Evolutionary conservation across 1,140 invertebrate genomes (phyloP), one percentile per base, ranked within the genome.

Genomic region (Pachyrhynchus sulphureomaculatus): DNA sequence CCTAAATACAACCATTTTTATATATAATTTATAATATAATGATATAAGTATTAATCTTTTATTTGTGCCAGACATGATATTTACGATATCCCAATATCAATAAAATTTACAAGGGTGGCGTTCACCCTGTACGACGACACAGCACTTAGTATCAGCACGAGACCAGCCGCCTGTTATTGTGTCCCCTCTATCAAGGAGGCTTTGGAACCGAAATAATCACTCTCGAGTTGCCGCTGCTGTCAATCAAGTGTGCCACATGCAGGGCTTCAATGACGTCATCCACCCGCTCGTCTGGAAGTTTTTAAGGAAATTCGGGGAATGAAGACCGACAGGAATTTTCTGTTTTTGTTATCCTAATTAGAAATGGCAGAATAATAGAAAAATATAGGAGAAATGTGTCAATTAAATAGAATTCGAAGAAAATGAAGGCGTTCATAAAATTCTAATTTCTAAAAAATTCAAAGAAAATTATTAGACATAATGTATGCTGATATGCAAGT

Each of bases 231-330:
- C 57, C 55, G 55, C 55, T 29, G 24, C 36, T 47, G 57, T 60
- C 57, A 60, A 60, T 60, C 57, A 60, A 60, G 24, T 52, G 57
- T 51, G 57, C 47, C 57, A 60, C 57, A 60, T 60, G 57, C 57
- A 52, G 47, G 57, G 57, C 39, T 60, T 60, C 57, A 26, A 48
- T 60, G 57, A 60, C 57, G 47, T 60, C 57, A 60, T 33, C 47
- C 9, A 13, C 47, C 39, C 32, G 33, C 20, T 52, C 47, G 37
- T 51, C 57, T 60, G 47, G 47, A 60, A 58, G 48, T 58, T 58
- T 33, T 29, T 37, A 5, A 45, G 21, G 33, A 39, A 45, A 39
- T 56, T 44, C 36, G 21, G 32, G 13, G 44, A 48, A 15, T 23
- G 53, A 47, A 58, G 32, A 48, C 45, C 44, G 53, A 32, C 21